These are phyloP conservation scores for Carassius gibelio DNA, from an alignment of 2,113 vertebrate genomes.

Conservation along the genomic window DNA sequence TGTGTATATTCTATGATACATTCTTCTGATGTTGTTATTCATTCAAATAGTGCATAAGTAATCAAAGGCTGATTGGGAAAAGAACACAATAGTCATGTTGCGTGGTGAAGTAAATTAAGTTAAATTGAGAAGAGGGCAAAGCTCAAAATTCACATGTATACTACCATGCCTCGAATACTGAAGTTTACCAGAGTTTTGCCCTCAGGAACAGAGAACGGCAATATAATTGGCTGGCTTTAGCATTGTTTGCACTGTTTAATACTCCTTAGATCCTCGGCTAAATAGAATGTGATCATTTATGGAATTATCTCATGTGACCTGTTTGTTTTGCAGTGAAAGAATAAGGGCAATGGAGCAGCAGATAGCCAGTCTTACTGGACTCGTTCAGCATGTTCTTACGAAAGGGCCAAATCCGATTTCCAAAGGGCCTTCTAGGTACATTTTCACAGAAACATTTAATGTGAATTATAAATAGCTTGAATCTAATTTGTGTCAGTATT, in stretches of 20 bases:
- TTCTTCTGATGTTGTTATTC: neutral
- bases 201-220: neutral
- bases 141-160: neutral
- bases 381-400: constrained; percentile 90
- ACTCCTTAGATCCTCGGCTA: neutral
- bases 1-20: too few species aligned
- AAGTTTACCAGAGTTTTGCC: neutral
- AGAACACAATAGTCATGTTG: neutral
- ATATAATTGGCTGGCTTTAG: neutral
- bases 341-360: constrained; percentile 97
- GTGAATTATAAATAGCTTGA: neutral
- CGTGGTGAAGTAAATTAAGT: too few species aligned
- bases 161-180: neutral
- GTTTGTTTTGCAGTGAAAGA: constrained; percentile 85
- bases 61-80: neutral
- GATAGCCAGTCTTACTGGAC: constrained; percentile 93
- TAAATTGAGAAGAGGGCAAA: neutral
- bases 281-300: neutral
- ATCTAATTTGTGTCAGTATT: neutral
- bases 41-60: neutral
- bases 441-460: neutral
- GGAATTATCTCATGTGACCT: constrained; percentile 20
- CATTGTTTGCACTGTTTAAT: neutral
- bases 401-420: constrained; percentile 83
- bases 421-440: constrained; percentile 86